Conservation (phyloP, 2,888 invertebrate genomes). For the Lampropteryx suffumata region DNA sequence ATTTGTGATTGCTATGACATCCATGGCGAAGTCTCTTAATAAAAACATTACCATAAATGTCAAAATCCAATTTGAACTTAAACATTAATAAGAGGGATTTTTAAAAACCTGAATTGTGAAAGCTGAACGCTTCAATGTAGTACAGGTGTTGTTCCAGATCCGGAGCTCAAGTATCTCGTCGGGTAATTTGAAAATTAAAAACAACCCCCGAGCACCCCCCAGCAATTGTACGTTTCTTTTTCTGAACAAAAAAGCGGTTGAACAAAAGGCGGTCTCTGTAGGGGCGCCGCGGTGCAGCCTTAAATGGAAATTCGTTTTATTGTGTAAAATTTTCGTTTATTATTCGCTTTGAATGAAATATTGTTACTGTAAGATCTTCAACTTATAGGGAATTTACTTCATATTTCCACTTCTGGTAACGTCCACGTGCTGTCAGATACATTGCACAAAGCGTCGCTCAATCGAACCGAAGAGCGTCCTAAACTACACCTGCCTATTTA, state of each 20-base stretch:
- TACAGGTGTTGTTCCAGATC: slow-evolving; percentile 23
- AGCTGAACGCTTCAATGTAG: slow-evolving; percentile 4
- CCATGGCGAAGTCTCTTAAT: no score
- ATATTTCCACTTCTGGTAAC: background rate
- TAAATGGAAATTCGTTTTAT: slow-evolving; percentile 4
- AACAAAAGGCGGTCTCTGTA: slow-evolving; percentile 26
- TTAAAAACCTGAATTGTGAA: background rate
- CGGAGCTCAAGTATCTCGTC: slow-evolving; percentile 21
- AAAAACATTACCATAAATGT: no score
- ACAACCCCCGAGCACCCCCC: slow-evolving; percentile 15
- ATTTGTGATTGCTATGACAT: no score
- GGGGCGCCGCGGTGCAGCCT: slow-evolving; percentile 11
- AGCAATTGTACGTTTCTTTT: slow-evolving; percentile 30
- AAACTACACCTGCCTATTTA: no score
- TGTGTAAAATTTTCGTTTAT: slow-evolving; percentile 2
- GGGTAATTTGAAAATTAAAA: slow-evolving; percentile 42
- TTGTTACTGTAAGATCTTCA: background rate
- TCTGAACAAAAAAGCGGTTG: slow-evolving; percentile 31
- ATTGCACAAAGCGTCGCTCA: no score
- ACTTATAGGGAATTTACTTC: background rate
- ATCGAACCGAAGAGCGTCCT: no score
- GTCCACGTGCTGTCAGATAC: background rate
- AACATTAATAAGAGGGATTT: background rate
- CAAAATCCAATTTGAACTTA: no score
- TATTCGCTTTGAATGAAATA: background rate